A percentile compares a stretch with the other conserved stretches of the same genome.
These are phyloP conservation scores for Drosophila nikananu DNA, from an alignment of 1,140 invertebrate genomes.

Conservation along the genomic window DNA sequence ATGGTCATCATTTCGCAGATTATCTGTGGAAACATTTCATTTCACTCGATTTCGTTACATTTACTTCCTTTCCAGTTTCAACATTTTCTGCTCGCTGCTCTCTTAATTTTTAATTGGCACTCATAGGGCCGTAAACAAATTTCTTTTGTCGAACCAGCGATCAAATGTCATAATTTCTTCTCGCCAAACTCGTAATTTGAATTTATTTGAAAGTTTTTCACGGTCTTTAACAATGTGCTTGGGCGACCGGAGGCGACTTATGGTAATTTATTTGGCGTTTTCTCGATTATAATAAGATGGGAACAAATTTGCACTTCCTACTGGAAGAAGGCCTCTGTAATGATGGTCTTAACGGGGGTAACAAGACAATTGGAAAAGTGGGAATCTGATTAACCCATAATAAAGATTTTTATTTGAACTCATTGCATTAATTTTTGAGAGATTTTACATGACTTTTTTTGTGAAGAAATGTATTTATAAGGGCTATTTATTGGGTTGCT, in stretches of 20 bases:
- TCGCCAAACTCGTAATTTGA: constrained; percentile 29
- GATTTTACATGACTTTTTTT: neutral
- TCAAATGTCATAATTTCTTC: constrained; percentile 77
- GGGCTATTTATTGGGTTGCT: neutral
- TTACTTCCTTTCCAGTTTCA: constrained; percentile 58
- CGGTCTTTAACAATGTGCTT: constrained; percentile 31
- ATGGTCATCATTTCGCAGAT: constrained; percentile 78
- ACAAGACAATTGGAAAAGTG: constrained; percentile 11
- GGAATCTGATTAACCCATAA: constrained; percentile 10
- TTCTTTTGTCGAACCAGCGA: constrained; percentile 46
- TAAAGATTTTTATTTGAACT: constrained; percentile 3
- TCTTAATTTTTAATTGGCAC: constrained; percentile 75
- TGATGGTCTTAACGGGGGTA: constrained; percentile 5
- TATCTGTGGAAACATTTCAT: constrained; percentile 59
- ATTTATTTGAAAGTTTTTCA: constrained; percentile 49
- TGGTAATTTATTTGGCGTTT: constrained; percentile 35
- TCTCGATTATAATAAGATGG: constrained; percentile 8
- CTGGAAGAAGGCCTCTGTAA: constrained; percentile 18
- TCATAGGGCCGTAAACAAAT: constrained; percentile 73
- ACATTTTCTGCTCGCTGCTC: constrained; percentile 41
- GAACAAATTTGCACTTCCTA: constrained; percentile 31
- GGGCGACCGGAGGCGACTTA: constrained; percentile 19
- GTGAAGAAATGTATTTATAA: neutral
- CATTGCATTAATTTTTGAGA: constrained; percentile 2
- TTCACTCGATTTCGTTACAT: constrained; percentile 47